phyloP scores from a whole-genome alignment of 2,113 vertebrate genomes.

The Uria lomvia region DNA sequence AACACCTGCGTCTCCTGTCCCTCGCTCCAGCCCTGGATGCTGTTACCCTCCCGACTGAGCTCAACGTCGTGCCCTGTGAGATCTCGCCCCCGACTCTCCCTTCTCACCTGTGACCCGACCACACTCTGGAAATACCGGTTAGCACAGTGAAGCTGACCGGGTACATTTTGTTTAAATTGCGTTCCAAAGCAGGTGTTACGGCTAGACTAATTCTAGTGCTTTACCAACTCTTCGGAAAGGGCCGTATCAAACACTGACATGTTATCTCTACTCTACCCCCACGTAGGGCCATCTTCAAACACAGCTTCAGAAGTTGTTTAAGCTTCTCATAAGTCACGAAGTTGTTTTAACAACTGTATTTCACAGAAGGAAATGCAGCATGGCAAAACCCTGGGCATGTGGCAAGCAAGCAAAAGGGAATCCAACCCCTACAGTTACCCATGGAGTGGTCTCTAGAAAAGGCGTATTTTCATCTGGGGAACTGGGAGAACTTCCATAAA shows the following conservation, averaged over 20 bases:
- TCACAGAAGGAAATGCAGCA: not conserved
- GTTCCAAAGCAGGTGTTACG: not conserved
- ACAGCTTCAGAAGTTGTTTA: not conserved
- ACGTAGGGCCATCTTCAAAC: not conserved
- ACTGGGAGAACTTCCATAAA: not conserved
- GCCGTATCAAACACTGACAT: not conserved
- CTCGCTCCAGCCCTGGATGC: not conserved
- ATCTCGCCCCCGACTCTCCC: not conserved
- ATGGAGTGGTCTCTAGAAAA: not conserved
- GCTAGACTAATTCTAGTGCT: not conserved
- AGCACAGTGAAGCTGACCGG: not conserved
- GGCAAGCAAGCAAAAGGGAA: not conserved
- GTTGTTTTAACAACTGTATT: not conserved
- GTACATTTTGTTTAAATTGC: not conserved
- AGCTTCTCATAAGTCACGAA: not conserved
- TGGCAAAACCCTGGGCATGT: not conserved
- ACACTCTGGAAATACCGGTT: not conserved
- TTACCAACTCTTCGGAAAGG: not conserved
- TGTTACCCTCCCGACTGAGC: not conserved
- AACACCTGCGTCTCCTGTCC: accelerated
- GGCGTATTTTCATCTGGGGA: not conserved
- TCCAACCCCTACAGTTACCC: too few species aligned
- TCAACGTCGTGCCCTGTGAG: not conserved
- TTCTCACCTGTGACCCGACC: not conserved
- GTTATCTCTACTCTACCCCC: not conserved